A percentile compares a stretch with the other conserved stretches of the same genome.
These are phyloP conservation scores for Paratrypauchen microcephalus DNA, from an alignment of 2,797 vertebrate genomes.

Conservation along the genomic window DNA sequence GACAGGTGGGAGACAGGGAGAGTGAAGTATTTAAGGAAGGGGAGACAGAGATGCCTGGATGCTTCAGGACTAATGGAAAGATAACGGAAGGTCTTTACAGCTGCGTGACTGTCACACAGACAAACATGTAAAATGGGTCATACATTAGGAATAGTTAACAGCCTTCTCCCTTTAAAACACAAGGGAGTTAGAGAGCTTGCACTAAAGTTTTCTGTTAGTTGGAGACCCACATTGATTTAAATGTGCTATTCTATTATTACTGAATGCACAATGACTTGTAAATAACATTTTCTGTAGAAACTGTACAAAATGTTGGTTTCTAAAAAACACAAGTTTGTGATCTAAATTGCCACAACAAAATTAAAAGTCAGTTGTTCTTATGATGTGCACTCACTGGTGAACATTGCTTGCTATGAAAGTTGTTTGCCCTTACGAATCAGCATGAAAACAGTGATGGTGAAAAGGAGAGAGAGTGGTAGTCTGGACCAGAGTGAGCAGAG, in stretches of 20 bases:
- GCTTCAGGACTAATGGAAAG: slow-evolving; percentile 40
- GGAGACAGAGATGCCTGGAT: slow-evolving; percentile 27
- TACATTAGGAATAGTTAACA: neutral
- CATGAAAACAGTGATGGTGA: slow-evolving; percentile 3
- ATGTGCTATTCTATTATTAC: too few relatives aligned
- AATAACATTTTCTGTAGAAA: too few relatives aligned
- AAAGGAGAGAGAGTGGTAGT: slow-evolving; percentile 13
- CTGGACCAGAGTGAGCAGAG: slow-evolving; percentile 6
- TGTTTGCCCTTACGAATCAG: neutral
- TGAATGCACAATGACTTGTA: too few relatives aligned
- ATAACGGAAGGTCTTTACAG: slow-evolving; percentile 32
- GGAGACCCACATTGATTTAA: too few relatives aligned
- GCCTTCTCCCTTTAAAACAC: neutral
- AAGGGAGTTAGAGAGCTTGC: neutral
- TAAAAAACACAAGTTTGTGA: too few relatives aligned
- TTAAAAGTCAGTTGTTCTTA: neutral
- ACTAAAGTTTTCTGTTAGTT: too few relatives aligned
- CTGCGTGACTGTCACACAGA: slow-evolving; percentile 18
- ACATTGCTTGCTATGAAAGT: neutral
- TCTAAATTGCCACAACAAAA: too few relatives aligned
- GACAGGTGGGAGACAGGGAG: slow-evolving; percentile 48
- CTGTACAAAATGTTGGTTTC: too few relatives aligned
- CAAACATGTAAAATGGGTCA: slow-evolving; percentile 16
- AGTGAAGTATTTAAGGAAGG: slow-evolving; percentile 40
- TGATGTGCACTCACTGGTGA: neutral